Conservation (phyloP, 2,888 invertebrate species). For the Tetrapedia diversipes region DNA sequence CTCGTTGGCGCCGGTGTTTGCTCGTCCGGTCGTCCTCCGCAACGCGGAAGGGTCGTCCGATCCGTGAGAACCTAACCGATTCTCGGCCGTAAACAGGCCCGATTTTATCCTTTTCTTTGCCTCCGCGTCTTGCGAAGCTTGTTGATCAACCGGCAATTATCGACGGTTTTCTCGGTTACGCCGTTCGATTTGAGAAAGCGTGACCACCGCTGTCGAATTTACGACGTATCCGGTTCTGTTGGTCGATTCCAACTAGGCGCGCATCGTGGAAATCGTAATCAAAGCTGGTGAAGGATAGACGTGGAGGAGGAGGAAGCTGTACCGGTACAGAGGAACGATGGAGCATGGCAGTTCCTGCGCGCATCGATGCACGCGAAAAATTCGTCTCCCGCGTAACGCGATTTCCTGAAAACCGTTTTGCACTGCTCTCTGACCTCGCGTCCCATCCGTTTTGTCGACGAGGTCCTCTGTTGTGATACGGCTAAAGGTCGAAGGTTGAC, state of each 20-base stretch:
- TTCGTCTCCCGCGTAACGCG: slow-evolving; percentile 3
- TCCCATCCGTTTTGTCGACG: slow-evolving; percentile 11
- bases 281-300: too few relatives aligned
- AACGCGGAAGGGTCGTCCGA: slow-evolving; percentile 4
- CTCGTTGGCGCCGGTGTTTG: slow-evolving; percentile 7
- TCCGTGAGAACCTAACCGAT: slow-evolving; percentile 28
- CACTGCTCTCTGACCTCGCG: neutral
- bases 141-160: neutral
- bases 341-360: slow-evolving; percentile 17
- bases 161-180: slow-evolving; percentile 1
- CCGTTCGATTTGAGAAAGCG: neutral
- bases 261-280: neutral
- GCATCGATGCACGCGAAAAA: slow-evolving; percentile 38
- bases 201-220: slow-evolving; percentile 16
- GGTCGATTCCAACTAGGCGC: neutral
- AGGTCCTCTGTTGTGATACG: too few relatives aligned
- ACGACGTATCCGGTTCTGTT: neutral
- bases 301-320: neutral
- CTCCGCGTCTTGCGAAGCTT: neutral
- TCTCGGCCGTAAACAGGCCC: neutral
- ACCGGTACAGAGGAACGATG: neutral
- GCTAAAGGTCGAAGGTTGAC: too few relatives aligned
- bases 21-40: neutral
- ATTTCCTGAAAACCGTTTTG: slow-evolving; percentile 28
- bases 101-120: neutral